Base-by-base conservation (phyloP, 2,113 vertebrate species). In the Blennius ocellaris region DNA sequence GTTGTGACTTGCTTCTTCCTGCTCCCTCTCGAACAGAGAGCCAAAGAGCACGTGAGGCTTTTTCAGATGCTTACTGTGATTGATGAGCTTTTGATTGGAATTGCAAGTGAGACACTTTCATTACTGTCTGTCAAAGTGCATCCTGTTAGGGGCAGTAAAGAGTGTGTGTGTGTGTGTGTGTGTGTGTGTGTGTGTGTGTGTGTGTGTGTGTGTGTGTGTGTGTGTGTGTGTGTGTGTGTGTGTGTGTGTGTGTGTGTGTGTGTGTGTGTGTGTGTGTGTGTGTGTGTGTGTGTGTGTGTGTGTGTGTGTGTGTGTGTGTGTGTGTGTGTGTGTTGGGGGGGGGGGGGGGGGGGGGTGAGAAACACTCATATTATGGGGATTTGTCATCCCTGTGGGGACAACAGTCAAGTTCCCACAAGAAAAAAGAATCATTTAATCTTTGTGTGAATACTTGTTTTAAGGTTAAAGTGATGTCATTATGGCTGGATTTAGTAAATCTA, bases 71-170 rank as follows among this genome's bases (percentile, higher is more conserved):
- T 80, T 65, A 75, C 60, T 71, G 83, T 92, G 88, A 90, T 87
- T 91, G 89, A 89, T 93, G 87, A 92, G 88, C 78, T 92, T 94
- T 92, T 93, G 90, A 89, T 93, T 93, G 89, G 90, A 90, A 88
- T 90, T 59, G 73, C 69, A 79, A 89, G 89, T 73, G 86, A 92
- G 90, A 90, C 85, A 91, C 85, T 93, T 93, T 94, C 92, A 94
- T 93, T 93, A 92, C 85, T 80, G 76, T 66, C 90, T 90, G 89
- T 90, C 89, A 45, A 84, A 89, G 81, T 85, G 90, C 86, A 92
- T 92, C 89, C 87, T 90, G 83, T 88, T 88, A 87, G 85, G 78
- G 78, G 78, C 82, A 83, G 72, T 84, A 88, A 87, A 89, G 82
- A 83, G 72, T 83, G 17, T 55, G 69, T 55, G 43, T 73, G 76